phyloP scores from a whole-genome alignment of 2,113 vertebrate species.

The Gorsachius goisagi region DNA sequence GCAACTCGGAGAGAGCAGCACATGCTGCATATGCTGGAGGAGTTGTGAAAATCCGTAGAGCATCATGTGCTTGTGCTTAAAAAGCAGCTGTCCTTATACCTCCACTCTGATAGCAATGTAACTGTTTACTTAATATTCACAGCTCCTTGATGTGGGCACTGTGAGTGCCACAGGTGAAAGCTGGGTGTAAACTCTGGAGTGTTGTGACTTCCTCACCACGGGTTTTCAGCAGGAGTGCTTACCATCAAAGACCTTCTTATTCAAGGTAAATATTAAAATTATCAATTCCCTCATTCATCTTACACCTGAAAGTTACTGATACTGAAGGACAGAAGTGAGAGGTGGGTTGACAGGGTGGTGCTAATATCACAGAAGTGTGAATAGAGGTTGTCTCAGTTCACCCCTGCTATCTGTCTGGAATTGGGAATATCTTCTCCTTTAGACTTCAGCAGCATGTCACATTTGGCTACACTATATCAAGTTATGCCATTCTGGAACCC shows the following conservation, averaged over 20 bases:
- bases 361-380: not conserved
- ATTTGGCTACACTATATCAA: not conserved
- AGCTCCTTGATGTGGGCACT: not conserved
- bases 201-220: not conserved
- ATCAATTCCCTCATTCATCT: not conserved
- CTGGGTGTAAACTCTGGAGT: not conserved
- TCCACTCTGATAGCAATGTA: not conserved
- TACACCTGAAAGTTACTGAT: not conserved
- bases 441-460: not conserved
- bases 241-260: not conserved
- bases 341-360: not conserved
- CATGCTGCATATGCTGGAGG: not conserved
- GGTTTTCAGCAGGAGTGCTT: not conserved
- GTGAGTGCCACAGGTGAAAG: not conserved
- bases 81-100: not conserved
- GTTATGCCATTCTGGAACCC: not conserved
- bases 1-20: not conserved
- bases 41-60: not conserved
- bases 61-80: not conserved
- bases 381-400: not conserved
- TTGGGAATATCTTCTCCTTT: not conserved
- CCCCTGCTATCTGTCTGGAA: not conserved
- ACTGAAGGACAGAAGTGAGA: not conserved
- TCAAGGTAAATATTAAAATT: not conserved
- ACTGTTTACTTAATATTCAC: not conserved